Evolutionary conservation across 2,888 invertebrate species (phyloP), one percentile per base, ranked within the genome.

Genomic region (Epinotia ramella): DNA sequence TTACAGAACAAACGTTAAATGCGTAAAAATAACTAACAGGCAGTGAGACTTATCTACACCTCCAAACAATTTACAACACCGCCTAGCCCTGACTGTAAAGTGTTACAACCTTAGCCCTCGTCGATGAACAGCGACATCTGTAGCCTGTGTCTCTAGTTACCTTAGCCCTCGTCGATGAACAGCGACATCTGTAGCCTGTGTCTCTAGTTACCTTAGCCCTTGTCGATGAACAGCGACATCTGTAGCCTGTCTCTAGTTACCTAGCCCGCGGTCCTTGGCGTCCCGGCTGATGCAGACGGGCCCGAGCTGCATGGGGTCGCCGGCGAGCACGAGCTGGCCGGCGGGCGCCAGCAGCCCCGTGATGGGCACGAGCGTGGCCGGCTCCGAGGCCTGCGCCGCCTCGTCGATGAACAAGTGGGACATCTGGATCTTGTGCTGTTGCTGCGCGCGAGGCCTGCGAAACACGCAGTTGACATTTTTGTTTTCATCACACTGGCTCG

Each of bases 331-430:
- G 0, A 96, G 95, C 82, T 96, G 96, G 0, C 96, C 96, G 2
- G 83, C 81, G 7, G 86, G 84, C 13, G 91, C 86, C 79, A 96
- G 94, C 13, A 96, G 88, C 73, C 96, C 95, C 5, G 95, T 92
- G 11, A 97, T 86, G 0, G 98, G 96, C 79, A 98, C 96, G 76
- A 90, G 82, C 16, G 86, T 77, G 24, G 82, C 77, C 0, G 99
- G 97, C 90, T 99, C 99, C 0, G 96, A 96, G 13, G 97, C 97
- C 88, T 98, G 98, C 0, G 98, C 98, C 18, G 98, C 98, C 93
- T 99, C 99, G 88, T 99, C 99, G 67, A 99, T 95, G 81, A 99
- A 95, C 20, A 98, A 95, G 88, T 99, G 99, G 0, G 97, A 96
- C 89, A 99, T 97, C 81, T 83, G 80, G 33, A 88, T 77, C 78